Evolutionary conservation across 2,797 vertebrate genomes (phyloP).

Genomic region (Synanceia verrucosa): DNA sequence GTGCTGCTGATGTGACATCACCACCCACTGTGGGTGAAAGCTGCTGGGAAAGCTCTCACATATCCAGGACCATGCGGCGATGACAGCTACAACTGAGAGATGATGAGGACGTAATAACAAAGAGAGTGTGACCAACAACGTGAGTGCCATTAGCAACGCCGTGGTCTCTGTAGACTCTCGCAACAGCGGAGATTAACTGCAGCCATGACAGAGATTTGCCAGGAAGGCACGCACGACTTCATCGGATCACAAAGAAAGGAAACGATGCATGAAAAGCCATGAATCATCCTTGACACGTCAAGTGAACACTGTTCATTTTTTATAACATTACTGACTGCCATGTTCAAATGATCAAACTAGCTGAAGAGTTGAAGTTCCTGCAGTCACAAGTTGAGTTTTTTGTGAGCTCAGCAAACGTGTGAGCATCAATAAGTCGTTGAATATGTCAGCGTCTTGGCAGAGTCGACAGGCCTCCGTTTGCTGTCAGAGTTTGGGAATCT

Average conservation of each 20-base stretch:
- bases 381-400: constrained; percentile 16
- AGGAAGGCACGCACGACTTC: neutral
- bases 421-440: constrained; percentile 42
- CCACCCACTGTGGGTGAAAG: constrained; percentile 2
- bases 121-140: neutral
- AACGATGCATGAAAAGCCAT: constrained; percentile 16
- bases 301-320: neutral
- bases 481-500: constrained; percentile 37
- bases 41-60: neutral
- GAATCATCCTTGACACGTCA: constrained; percentile 11
- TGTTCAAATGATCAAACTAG: constrained; percentile 9
- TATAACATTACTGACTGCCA: neutral
- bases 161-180: neutral
- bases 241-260: constrained; percentile 15
- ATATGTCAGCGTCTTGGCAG: constrained; percentile 51
- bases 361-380: neutral
- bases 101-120: constrained; percentile 38
- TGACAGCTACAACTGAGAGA: constrained; percentile 50
- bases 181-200: constrained; percentile 7
- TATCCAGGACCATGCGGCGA: constrained; percentile 20
- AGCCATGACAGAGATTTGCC: constrained; percentile 24
- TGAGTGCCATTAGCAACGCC: neutral
- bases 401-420: constrained; percentile 21
- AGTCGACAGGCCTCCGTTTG: constrained; percentile 26
- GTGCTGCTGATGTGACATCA: constrained; percentile 60